Percentiles rank a stretch among this genome's conserved stretches.
These are phyloP conservation scores for Cephalopterus ornatus DNA, from an alignment of 2,113 vertebrate species.

Conservation along the genomic window DNA sequence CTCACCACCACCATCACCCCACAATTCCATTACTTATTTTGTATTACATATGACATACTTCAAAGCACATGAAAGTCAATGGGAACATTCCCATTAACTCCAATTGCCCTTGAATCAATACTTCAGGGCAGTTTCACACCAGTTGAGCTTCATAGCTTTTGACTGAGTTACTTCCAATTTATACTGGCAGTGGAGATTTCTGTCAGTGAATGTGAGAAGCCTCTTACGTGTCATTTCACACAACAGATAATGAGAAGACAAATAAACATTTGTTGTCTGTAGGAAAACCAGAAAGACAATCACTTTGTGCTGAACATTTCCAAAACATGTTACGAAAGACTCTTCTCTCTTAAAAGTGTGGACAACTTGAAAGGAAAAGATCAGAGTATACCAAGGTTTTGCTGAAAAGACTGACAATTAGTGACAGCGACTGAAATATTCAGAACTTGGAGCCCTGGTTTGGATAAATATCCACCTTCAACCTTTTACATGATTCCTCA, in stretches of 20 bases:
- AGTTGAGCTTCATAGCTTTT: background rate
- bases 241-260: background rate
- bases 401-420: background rate
- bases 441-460: background rate
- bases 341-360: background rate
- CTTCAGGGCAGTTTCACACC: conserved; percentile 4
- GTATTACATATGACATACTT: background rate
- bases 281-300: background rate
- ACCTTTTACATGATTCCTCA: background rate
- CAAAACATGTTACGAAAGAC: background rate
- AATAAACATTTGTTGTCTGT: background rate
- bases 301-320: background rate
- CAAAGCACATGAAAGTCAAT: conserved; percentile 11
- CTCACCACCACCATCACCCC: background rate
- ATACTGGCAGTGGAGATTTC: background rate
- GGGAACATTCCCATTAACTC: conserved; percentile 19
- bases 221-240: background rate
- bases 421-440: background rate
- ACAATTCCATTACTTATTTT: background rate
- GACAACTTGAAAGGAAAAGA: background rate
- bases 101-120: background rate
- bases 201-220: background rate
- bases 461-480: background rate
- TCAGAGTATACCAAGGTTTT: background rate
- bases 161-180: background rate